Conservation (phyloP, 2,888 invertebrate genomes). For the Lithophane ornitopus region DNA sequence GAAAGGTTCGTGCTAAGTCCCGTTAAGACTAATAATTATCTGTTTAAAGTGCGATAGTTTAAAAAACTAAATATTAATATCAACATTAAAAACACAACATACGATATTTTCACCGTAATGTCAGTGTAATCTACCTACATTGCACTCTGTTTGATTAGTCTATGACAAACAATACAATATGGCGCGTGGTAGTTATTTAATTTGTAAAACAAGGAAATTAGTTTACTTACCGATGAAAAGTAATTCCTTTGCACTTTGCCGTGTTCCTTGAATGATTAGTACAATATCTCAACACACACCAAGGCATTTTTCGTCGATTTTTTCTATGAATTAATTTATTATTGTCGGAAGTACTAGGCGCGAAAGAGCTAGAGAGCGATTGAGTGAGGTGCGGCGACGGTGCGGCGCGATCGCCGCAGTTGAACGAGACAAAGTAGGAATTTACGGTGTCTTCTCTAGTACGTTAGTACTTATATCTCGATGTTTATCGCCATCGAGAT, state of each 20-base stretch:
- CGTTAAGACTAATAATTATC: too few species aligned
- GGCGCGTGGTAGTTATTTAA: constrained; percentile 15
- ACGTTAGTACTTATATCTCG: too few species aligned
- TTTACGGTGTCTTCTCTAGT: constrained; percentile 5
- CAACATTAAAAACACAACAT: constrained; percentile 12
- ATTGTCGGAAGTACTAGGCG: constrained; percentile 9
- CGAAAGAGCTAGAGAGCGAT: constrained; percentile 6
- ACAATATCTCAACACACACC: constrained; percentile 27
- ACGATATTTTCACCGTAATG: constrained; percentile 15
- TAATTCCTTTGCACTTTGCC: constrained; percentile 35
- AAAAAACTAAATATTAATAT: too few species aligned
- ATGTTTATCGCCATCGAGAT: too few species aligned
- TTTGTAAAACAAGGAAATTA: constrained; percentile 22
- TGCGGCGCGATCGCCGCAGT: constrained; percentile 16
- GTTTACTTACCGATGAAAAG: constrained; percentile 37
- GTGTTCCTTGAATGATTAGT: constrained; percentile 35
- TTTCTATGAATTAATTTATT: constrained; percentile 11
- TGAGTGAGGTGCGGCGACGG: constrained; percentile 16
- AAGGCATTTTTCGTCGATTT: constrained; percentile 23
- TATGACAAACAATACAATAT: constrained; percentile 24
- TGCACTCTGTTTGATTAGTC: constrained; percentile 11
- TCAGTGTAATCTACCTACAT: constrained; percentile 10
- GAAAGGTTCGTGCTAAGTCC: too few species aligned
- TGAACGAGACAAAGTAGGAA: constrained; percentile 23
- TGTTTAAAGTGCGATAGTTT: too few species aligned